Evolutionary conservation across 2,888 invertebrate species (phyloP).

Genomic region (Callimorpha dominula): DNA sequence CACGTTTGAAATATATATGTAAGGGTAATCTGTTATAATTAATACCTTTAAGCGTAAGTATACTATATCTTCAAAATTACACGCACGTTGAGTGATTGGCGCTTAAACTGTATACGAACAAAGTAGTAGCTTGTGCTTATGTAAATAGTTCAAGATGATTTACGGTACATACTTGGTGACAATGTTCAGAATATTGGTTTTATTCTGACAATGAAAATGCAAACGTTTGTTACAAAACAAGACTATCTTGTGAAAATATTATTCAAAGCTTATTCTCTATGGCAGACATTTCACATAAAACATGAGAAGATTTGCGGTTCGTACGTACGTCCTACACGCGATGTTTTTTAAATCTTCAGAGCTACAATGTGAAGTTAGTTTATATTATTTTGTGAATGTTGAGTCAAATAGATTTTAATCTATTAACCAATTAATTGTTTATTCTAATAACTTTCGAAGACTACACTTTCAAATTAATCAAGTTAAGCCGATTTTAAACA

Average conservation of each 20-base stretch:
- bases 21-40: constrained; percentile 31
- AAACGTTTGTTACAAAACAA: neutral
- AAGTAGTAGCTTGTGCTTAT: constrained; percentile 17
- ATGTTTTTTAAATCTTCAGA: constrained; percentile 9
- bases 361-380: neutral
- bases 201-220: neutral
- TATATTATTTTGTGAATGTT: constrained; percentile 1
- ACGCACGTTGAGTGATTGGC: constrained; percentile 14
- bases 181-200: neutral
- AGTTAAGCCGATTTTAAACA: constrained; percentile 45
- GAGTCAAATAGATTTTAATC: constrained; percentile 7
- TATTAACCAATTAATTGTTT: constrained; percentile 17
- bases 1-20: constrained; percentile 14
- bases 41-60: constrained; percentile 17
- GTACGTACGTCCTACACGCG: neutral
- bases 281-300: constrained; percentile 10
- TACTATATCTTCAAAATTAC: constrained; percentile 24
- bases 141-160: constrained; percentile 7
- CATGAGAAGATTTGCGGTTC: constrained; percentile 7
- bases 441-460: constrained; percentile 28
- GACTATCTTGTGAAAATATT: neutral
- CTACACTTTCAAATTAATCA: constrained; percentile 42
- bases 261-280: constrained; percentile 8
- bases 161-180: neutral
- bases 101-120: constrained; percentile 25